Evolutionary conservation across 2,797 vertebrate species (phyloP).

Genomic region (Melanotaenia boesemani): DNA sequence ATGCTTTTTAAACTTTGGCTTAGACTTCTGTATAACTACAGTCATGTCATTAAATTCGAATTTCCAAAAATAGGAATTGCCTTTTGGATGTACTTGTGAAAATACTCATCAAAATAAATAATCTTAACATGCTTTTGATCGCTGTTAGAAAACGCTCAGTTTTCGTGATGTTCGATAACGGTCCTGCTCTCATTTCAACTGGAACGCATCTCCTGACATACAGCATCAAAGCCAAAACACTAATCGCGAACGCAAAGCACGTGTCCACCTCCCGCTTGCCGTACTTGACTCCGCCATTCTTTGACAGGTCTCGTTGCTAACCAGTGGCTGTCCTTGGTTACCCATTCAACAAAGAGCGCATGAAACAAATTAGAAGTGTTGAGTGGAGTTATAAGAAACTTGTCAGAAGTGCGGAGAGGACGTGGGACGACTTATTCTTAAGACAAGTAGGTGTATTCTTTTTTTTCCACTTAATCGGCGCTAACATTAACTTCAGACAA

Average conservation of each 20-base stretch:
- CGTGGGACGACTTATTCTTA: not conserved
- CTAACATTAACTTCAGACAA: slow-evolving; percentile 25
- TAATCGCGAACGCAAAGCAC: slow-evolving; percentile 70
- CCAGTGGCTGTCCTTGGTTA: slow-evolving; percentile 54
- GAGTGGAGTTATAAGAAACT: not conserved
- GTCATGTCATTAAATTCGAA: too few species aligned
- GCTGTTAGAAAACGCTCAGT: too few species aligned
- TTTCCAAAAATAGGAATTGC: too few species aligned
- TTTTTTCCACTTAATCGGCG: slow-evolving; percentile 17
- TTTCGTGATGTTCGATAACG: too few species aligned
- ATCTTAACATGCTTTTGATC: too few species aligned
- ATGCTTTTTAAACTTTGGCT: too few species aligned
- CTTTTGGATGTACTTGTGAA: too few species aligned
- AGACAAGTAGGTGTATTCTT: slow-evolving; percentile 36
- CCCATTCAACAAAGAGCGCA: slow-evolving; percentile 1
- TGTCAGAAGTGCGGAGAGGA: not conserved
- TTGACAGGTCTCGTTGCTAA: slow-evolving; percentile 67
- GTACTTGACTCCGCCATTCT: slow-evolving; percentile 72
- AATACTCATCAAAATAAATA: too few species aligned
- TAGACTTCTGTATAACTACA: too few species aligned
- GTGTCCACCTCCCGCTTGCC: slow-evolving; percentile 70
- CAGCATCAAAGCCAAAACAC: slow-evolving; percentile 10
- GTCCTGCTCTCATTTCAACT: not conserved
- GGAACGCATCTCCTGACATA: not conserved
- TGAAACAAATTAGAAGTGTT: not conserved